These are phyloP conservation scores for Meganola albula DNA, from an alignment of 2,888 invertebrate genomes.

Conservation along the genomic window DNA sequence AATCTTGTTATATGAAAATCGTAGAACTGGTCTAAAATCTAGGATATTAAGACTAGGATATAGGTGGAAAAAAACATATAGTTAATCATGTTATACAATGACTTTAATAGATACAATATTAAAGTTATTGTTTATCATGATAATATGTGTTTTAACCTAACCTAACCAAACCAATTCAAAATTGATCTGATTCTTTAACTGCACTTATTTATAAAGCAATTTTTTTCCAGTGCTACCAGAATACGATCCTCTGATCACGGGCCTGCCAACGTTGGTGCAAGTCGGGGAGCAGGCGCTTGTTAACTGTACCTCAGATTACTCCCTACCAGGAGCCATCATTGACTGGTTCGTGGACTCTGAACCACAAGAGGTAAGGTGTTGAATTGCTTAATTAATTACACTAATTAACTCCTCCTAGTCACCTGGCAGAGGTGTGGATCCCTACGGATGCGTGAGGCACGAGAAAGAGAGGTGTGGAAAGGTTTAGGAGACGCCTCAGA, in stretches of 20 bases:
- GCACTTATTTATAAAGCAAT: too few relatives aligned
- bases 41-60: too few relatives aligned
- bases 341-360: constrained; percentile 71
- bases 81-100: too few relatives aligned
- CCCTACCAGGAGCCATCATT: constrained; percentile 59
- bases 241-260: constrained; percentile 66
- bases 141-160: too few relatives aligned
- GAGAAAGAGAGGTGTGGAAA: not conserved
- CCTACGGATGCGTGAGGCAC: not conserved
- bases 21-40: too few relatives aligned
- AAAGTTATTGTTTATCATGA: too few relatives aligned
- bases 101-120: too few relatives aligned
- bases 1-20: too few relatives aligned
- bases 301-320: constrained; percentile 71
- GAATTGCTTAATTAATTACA: not conserved
- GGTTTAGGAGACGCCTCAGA: too few relatives aligned
- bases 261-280: constrained; percentile 61
- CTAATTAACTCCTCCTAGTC: not conserved
- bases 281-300: constrained; percentile 62
- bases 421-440: not conserved
- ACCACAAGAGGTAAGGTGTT: constrained; percentile 62
- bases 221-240: constrained; percentile 53
- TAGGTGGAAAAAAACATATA: too few relatives aligned
- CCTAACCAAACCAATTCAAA: too few relatives aligned
- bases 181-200: too few relatives aligned